Evolutionary conservation across 2,113 vertebrate species (phyloP).

Genomic region (Dromaius novaehollandiae): DNA sequence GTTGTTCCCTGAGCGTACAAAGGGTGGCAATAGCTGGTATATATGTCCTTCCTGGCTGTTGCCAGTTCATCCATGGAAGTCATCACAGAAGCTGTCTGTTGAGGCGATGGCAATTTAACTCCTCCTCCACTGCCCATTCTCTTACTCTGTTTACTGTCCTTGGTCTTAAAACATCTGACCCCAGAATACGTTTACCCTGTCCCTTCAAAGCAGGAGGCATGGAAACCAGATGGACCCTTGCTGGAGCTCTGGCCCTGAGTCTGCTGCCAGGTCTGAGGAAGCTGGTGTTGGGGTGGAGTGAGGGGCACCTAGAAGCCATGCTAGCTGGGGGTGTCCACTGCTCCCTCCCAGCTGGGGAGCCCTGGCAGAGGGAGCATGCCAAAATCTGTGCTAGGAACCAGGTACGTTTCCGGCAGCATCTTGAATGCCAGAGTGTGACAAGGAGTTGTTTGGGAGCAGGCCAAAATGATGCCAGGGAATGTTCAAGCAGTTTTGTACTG

Average conservation of each 20-base stretch:
- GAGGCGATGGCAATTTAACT: background rate
- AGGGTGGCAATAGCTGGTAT: background rate
- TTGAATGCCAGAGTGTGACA: background rate
- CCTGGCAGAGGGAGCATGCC: background rate
- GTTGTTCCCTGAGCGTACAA: background rate
- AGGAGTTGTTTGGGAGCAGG: background rate
- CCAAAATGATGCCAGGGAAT: background rate
- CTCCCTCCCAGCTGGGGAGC: background rate
- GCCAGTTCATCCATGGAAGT: background rate
- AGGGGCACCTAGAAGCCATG: background rate
- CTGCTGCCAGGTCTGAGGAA: background rate
- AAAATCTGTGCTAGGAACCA: background rate
- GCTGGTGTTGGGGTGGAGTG: background rate
- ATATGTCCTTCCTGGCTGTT: background rate
- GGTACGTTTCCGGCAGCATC: background rate
- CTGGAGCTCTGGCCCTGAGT: background rate
- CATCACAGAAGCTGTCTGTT: background rate
- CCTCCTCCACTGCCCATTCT: background rate
- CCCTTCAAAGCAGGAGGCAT: background rate
- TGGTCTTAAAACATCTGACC: background rate
- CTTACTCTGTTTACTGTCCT: background rate
- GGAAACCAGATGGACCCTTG: background rate
- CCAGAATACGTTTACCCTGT: background rate
- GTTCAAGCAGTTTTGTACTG: background rate
- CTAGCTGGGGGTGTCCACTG: background rate